A percentile compares a stretch with the other conserved stretches of the same genome.
Conservation (phyloP, 2,888 invertebrate species). For the Polymixis flavicincta region DNA sequence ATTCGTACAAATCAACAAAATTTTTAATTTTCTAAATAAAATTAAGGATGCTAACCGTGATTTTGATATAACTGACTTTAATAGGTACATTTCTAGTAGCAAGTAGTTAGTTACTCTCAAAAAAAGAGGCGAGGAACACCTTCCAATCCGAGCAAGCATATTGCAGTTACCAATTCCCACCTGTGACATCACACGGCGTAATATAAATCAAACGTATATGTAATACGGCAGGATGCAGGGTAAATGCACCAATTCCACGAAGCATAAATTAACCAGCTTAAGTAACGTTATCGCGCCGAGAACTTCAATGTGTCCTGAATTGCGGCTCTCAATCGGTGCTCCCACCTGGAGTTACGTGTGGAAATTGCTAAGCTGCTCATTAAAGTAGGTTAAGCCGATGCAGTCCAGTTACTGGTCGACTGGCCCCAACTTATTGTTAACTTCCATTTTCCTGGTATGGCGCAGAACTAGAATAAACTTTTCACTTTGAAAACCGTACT, state of each 20-base stretch:
- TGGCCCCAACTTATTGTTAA: constrained; percentile 46
- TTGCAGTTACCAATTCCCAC: constrained; percentile 8
- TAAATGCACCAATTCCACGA: constrained; percentile 37
- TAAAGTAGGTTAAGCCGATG: constrained; percentile 46
- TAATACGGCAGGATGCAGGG: constrained; percentile 5
- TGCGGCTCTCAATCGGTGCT: constrained; percentile 52
- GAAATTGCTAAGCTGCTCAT: constrained; percentile 57
- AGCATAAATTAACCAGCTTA: constrained; percentile 60
- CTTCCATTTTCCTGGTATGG: neutral
- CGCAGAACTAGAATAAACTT: constrained; percentile 20
- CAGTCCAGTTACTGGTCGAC: constrained; percentile 28
- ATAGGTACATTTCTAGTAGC: too few species aligned
- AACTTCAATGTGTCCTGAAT: constrained; percentile 58
- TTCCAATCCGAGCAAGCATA: neutral
- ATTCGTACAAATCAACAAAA: too few species aligned
- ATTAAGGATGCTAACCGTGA: too few species aligned
- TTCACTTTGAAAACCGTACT: neutral
- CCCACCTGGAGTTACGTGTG: constrained; percentile 57
- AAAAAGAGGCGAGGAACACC: neutral
- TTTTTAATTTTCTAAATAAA: too few species aligned
- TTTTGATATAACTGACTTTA: neutral
- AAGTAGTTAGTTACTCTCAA: too few species aligned
- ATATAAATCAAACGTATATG: constrained; percentile 36
- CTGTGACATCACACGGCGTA: constrained; percentile 11
- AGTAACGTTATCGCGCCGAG: constrained; percentile 49